These are phyloP conservation scores for Tetrax tetrax DNA, from an alignment of 2,113 vertebrate species.

Conservation along the genomic window DNA sequence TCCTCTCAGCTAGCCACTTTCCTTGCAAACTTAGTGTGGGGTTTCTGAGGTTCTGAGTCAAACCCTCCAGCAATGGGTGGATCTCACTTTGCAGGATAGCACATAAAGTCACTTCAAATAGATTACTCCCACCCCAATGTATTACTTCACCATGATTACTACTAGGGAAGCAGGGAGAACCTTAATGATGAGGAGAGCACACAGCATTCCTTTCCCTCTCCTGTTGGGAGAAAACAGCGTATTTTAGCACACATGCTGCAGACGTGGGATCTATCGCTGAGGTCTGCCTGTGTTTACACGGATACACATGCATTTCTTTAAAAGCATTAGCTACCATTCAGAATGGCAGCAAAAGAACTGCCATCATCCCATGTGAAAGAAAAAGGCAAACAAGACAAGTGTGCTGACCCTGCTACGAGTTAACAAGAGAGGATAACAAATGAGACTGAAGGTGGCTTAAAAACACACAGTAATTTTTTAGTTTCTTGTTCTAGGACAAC, in stretches of 20 bases:
- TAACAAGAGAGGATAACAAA: not conserved
- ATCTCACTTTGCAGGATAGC: not conserved
- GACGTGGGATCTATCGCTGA: not conserved
- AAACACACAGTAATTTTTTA: not conserved
- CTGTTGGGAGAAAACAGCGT: rapidly evolving
- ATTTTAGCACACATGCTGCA: not conserved
- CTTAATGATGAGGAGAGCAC: not conserved
- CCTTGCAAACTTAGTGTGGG: not conserved
- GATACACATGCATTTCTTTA: not conserved
- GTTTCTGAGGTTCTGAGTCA: not conserved
- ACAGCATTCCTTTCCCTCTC: not conserved
- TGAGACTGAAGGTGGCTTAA: not conserved
- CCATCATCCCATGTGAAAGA: not conserved
- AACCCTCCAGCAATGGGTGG: not conserved
- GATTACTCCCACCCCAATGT: not conserved
- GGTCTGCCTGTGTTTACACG: not conserved
- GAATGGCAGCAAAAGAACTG: not conserved
- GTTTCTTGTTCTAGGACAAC: not conserved
- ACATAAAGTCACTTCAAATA: not conserved
- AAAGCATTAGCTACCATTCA: not conserved
- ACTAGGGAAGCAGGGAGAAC: not conserved
- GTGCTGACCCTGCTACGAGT: not conserved
- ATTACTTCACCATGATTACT: not conserved
- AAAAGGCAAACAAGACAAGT: not conserved
- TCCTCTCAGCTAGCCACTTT: not conserved